Conservation (phyloP, 1,140 invertebrate genomes). For the Drosophila pseudoobscura region DNA sequence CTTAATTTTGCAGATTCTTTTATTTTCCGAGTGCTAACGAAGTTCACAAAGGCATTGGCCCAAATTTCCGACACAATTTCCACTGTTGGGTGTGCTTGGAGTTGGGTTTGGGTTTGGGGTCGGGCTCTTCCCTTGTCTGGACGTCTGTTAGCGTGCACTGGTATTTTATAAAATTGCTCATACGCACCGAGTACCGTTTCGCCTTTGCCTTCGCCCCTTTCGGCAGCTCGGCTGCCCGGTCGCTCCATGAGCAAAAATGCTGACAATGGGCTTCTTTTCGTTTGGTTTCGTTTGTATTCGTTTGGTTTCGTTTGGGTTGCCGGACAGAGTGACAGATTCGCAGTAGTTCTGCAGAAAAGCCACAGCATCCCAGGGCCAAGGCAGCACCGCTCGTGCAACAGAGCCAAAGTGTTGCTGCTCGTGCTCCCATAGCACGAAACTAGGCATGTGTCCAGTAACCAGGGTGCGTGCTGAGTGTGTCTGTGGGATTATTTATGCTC, state of each 20-base stretch:
- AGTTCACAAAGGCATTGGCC: slow-evolving; percentile 50
- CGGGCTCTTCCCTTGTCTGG: slow-evolving; percentile 17
- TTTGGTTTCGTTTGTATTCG: slow-evolving; percentile 30
- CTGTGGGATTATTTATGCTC: slow-evolving; percentile 30
- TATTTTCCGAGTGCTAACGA: slow-evolving; percentile 30
- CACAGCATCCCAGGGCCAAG: slow-evolving; percentile 1
- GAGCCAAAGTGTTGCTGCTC: neutral
- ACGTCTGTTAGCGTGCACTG: slow-evolving; percentile 41
- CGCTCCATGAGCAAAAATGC: slow-evolving; percentile 42
- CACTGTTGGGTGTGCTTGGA: slow-evolving; percentile 16
- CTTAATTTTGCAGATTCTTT: slow-evolving; percentile 3
- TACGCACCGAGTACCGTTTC: slow-evolving; percentile 44
- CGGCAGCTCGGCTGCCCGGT: slow-evolving; percentile 12
- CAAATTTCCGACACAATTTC: slow-evolving; percentile 54
- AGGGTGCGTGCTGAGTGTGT: slow-evolving; percentile 15
- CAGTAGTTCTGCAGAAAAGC: slow-evolving; percentile 3
- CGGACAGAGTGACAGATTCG: slow-evolving; percentile 26
- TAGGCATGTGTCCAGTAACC: slow-evolving; percentile 4
- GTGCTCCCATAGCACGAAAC: slow-evolving; percentile 2
- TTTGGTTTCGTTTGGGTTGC: slow-evolving; percentile 33
- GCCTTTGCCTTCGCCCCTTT: slow-evolving; percentile 17
- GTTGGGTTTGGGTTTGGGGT: slow-evolving; percentile 4
- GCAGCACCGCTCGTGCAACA: slow-evolving; percentile 9
- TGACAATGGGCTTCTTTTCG: slow-evolving; percentile 53
- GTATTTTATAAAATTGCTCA: slow-evolving; percentile 69